phyloP scores from a whole-genome alignment of 2,113 vertebrate genomes.

The Chaetura pelagica region DNA sequence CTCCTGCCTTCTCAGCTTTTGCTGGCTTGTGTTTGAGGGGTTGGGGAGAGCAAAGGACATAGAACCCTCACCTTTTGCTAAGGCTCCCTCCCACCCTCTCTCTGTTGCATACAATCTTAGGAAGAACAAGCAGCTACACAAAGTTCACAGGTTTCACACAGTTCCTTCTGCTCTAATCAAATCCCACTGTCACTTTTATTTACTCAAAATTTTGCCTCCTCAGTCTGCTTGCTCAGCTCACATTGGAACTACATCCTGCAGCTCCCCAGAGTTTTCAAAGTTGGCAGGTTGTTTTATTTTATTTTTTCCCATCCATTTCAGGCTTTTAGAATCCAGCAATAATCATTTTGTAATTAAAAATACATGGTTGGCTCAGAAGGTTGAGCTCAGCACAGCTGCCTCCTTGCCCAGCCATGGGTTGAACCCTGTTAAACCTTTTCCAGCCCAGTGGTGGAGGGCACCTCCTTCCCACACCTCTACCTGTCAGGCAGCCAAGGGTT shows the following conservation, averaged over 20 bases:
- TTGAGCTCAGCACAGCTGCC: no score
- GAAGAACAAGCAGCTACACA: not conserved
- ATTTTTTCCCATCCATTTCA: not conserved
- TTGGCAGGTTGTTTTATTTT: not conserved
- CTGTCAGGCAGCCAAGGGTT: not conserved
- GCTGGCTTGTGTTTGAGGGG: accelerated
- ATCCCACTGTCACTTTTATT: not conserved
- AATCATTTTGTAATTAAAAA: not conserved
- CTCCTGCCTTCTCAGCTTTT: not conserved
- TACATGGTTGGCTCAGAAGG: not conserved
- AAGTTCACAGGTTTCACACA: not conserved
- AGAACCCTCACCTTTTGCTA: not conserved
- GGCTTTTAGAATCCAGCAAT: not conserved
- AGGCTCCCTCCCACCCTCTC: not conserved
- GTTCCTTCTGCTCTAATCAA: constrained; percentile 5
- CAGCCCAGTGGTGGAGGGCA: not conserved
- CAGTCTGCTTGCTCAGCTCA: not conserved
- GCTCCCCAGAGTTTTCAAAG: not conserved
- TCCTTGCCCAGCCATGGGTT: not conserved
- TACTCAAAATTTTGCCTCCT: not conserved
- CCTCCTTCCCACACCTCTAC: not conserved
- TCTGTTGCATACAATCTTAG: not conserved
- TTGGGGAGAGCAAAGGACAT: not conserved
- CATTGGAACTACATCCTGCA: not conserved
- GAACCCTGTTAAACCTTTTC: not conserved